Conservation (phyloP, 2,797 vertebrate species). For the Pitangus sulphuratus region DNA sequence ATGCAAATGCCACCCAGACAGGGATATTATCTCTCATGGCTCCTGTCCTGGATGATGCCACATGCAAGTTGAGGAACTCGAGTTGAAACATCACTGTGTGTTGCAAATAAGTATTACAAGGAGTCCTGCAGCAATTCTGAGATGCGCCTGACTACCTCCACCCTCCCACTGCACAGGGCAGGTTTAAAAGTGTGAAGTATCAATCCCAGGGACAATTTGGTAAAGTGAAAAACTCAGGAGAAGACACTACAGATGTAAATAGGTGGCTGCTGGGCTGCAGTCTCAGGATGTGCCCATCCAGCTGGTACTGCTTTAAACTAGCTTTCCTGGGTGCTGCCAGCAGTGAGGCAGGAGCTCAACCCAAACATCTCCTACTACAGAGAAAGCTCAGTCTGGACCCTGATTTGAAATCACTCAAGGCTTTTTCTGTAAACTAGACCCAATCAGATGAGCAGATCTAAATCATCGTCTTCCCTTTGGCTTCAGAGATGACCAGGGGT, state of each 20-base stretch:
- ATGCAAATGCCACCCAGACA: neutral
- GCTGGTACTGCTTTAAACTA: neutral
- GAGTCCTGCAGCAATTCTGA: neutral
- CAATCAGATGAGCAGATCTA: neutral
- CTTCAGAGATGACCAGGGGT: neutral
- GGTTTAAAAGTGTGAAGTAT: neutral
- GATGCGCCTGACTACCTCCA: neutral
- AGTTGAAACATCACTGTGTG: neutral
- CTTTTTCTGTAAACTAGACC: neutral
- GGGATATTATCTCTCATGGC: neutral
- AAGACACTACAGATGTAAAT: neutral
- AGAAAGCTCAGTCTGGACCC: neutral
- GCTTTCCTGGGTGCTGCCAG: neutral
- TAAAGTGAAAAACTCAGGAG: neutral
- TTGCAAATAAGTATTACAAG: neutral
- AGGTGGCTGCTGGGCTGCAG: neutral
- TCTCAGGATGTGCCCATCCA: neutral
- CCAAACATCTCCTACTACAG: neutral
- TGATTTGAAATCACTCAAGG: neutral
- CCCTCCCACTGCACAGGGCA: neutral
- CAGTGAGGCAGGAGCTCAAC: rapidly evolving
- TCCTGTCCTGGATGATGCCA: neutral
- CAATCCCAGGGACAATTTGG: neutral
- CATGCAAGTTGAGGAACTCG: neutral
- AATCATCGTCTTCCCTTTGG: neutral